Conservation (phyloP, 2,797 vertebrate genomes). For the Muscicapa striata region DNA sequence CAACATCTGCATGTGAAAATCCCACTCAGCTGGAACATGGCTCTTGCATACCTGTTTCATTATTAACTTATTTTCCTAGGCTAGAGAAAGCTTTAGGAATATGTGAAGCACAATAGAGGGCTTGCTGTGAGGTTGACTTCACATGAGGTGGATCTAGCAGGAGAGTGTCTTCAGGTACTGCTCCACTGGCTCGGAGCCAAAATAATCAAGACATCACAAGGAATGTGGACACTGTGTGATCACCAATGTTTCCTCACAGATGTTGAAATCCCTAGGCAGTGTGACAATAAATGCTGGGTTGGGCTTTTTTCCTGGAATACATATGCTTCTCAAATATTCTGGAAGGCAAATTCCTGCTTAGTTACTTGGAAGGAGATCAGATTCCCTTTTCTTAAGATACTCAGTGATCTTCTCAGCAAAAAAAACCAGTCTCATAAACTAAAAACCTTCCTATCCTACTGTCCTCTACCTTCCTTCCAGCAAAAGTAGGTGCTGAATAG, state of each 20-base stretch:
- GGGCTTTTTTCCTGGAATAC: neutral
- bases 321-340: neutral
- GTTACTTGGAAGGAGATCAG: constrained; percentile 32
- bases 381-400: constrained; percentile 20
- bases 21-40: neutral
- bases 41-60: neutral
- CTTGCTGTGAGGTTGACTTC: neutral
- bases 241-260: neutral
- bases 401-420: constrained; percentile 15
- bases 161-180: neutral
- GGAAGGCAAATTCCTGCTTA: constrained; percentile 8
- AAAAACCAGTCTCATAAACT: neutral
- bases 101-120: neutral
- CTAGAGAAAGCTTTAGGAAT: neutral
- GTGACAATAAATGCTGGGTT: neutral
- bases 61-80: neutral
- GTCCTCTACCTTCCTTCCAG: neutral
- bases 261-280: constrained; percentile 28
- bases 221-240: neutral
- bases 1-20: neutral
- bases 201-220: neutral
- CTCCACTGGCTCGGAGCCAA: neutral
- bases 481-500: constrained; percentile 3
- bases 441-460: neutral
- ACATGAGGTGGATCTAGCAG: neutral